Evolutionary conservation across 2,797 vertebrate species (phyloP), one percentile per base, ranked within the genome.

Genomic region (Microhierax caerulescens): DNA sequence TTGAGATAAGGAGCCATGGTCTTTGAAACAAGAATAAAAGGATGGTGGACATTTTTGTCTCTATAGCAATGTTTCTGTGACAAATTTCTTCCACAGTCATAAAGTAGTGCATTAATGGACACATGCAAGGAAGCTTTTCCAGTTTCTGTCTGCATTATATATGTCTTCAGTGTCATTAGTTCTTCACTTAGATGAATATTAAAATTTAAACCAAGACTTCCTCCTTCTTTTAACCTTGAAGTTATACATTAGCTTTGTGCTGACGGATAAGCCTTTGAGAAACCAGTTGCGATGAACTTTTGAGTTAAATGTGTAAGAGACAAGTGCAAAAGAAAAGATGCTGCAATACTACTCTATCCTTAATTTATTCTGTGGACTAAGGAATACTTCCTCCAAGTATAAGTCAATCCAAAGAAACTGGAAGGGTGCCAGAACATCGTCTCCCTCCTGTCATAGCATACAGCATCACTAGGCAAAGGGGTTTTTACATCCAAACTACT

Each of bases 181-280:
- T 93, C 77, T 96, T 97, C 72, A 53, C 64, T 95, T 88, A 93
- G 48, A 86, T 32, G 24, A 93, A 89, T 88, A 95, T 89, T 77
- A 93, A 89, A 92, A 90, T 90, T 96, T 97, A 97, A 96, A 47
- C 28, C 80, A 79, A 89, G n/a, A 78, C 56, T 95, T 97, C 36
- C 57, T 96, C 70, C 69, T 95, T 61, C 53, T 43, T 88, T 91
- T 95, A 95, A 96, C 93, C 91, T 97, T 97, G 93, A 67, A 79
- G 8, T 64, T 77, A 70, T 32, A 19, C 4, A 11, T 85, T 79
- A 87, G n/a, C 21, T 8, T 13, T 64, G 45, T 88, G 39, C 41
- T 36, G 30, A 65, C 4, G 2, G 64, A 64, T 47, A 77, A 85
- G 32, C 24, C 50, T 78, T 36, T 34, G 50, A 53, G 53, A 70